Evolutionary conservation across 30 jellyfish, hydroid and myxozoan genomes (phyloP), one percentile per base, ranked within the genome.

Genomic region (Hydractinia echinata): DNA sequence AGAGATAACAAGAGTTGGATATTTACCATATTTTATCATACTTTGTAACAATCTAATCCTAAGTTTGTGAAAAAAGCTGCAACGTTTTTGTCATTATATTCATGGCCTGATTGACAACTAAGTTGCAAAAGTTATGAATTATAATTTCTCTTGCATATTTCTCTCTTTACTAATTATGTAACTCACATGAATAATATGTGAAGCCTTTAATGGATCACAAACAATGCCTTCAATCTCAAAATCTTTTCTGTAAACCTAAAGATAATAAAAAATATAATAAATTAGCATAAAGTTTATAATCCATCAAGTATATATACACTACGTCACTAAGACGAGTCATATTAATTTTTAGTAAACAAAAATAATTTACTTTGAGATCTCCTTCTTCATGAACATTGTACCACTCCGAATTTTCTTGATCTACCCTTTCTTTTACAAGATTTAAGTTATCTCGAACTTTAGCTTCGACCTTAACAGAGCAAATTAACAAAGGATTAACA

Each of bases 181-280:
- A 70, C 82, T 53, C 56, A 91, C 98, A 85, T 81, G 81, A 3
- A 92, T 95, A 64, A 92, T 71, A 66, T 92, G 98, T 4, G 98
- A 86, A 10, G 98, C 98, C 81, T 81, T 92, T 53, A 92, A 49
- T 1, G 99, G 99, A 70, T 94, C 99, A 56, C 96, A 88, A 15
- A 89, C 97, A 4, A 88, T 78, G 8, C 95, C 95, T 55, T 94
- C 96, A 44, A 84, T 83, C 85, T 87, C 96, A 21, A 53, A 85
- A 13, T 88, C 96, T 76, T 88, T 88, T 72, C 96, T 64, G 83
- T 94, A 94, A 21, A 94, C 99, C 99, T 94, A 67, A 4, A 83
- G 73, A 44, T 14, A 11, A 7, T 11, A 49, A 19, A 8, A 21
- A 16, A 10, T 15, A 68, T 11, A 68, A 68, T 11, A 20, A 15